Evolutionary conservation across 2,888 invertebrate genomes (phyloP).

Genomic region (Falcaria lacertinaria): DNA sequence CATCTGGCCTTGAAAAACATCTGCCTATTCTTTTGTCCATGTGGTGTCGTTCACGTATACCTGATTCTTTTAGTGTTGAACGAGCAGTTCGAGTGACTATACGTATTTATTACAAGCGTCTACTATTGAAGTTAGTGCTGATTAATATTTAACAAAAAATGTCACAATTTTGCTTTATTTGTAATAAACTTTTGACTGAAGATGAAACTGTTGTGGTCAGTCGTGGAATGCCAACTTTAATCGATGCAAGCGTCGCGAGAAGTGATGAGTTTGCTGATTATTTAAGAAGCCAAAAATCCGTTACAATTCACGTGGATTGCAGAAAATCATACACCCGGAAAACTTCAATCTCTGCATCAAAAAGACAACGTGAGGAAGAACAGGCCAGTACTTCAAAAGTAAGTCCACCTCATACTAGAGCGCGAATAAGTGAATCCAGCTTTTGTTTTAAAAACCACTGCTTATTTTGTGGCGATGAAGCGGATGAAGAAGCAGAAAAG

Average conservation of each 20-base stretch:
- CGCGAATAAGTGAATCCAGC: conserved; percentile 27
- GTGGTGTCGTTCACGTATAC: conserved; percentile 9
- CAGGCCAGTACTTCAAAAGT: conserved; percentile 27
- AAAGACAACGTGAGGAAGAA: conserved; percentile 32
- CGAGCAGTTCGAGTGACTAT: conserved; percentile 7
- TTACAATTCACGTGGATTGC: conserved; percentile 26
- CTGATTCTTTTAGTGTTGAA: conserved; percentile 3
- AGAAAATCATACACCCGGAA: conserved; percentile 31
- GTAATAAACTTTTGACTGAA: background rate
- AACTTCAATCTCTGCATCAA: conserved; percentile 26
- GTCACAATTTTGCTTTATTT: too few relatives aligned
- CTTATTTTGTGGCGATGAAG: conserved; percentile 26
- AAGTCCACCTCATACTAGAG: conserved; percentile 30
- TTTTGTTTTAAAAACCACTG: conserved; percentile 31
- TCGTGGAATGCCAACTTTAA: conserved; percentile 23
- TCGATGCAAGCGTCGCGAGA: conserved; percentile 26
- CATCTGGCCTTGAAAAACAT: conserved; percentile 12
- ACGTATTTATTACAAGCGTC: conserved; percentile 7
- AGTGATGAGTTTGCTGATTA: conserved; percentile 24
- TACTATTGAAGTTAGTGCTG: too few relatives aligned
- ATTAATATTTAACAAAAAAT: too few relatives aligned
- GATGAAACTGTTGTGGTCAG: conserved; percentile 31
- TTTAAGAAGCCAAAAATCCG: conserved; percentile 21
- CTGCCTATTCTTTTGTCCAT: conserved; percentile 6
- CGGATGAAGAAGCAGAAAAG: conserved; percentile 7